Conservation (phyloP, 2,888 invertebrate genomes). For the Drosophila cognata region DNA sequence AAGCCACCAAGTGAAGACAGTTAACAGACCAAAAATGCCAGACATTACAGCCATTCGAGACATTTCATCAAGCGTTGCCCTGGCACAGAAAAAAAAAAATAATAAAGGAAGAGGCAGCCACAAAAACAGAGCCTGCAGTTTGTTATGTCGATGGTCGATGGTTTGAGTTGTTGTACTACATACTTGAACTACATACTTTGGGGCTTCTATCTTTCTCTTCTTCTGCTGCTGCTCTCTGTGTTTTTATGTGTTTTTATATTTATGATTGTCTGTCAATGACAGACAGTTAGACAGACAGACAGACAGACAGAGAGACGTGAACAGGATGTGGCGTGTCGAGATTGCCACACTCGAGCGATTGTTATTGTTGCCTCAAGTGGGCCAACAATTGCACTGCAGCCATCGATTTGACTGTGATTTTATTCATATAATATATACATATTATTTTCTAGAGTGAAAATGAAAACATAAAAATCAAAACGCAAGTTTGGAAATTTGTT, state of each 20-base stretch:
- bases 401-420: conserved; percentile 61
- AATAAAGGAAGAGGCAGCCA: conserved; percentile 27
- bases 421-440: conserved; percentile 18
- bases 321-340: conserved; percentile 20
- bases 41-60: conserved; percentile 45
- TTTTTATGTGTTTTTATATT: conserved; percentile 61
- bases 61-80: conserved; percentile 72
- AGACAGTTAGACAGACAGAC: conserved; percentile 45
- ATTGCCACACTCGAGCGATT: conserved; percentile 65
- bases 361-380: conserved; percentile 69
- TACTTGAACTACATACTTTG: conserved; percentile 51
- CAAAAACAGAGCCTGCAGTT: conserved; percentile 59
- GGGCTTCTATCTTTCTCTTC: conserved; percentile 31
- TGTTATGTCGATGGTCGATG: conserved; percentile 69
- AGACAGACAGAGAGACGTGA: conserved; percentile 13
- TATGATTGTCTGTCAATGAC: conserved; percentile 75
- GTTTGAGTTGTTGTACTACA: conserved; percentile 42
- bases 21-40: conserved; percentile 29
- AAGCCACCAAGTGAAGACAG: conserved; percentile 35
- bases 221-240: conserved; percentile 30
- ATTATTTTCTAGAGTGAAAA: conserved; percentile 49
- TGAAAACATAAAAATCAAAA: conserved; percentile 58
- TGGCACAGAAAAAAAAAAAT: conserved; percentile 43
- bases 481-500: conserved; percentile 7
- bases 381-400: conserved; percentile 49